These are phyloP conservation scores for Steinernema khuongi DNA, from an alignment of 1,140 invertebrate genomes.

Conservation along the genomic window DNA sequence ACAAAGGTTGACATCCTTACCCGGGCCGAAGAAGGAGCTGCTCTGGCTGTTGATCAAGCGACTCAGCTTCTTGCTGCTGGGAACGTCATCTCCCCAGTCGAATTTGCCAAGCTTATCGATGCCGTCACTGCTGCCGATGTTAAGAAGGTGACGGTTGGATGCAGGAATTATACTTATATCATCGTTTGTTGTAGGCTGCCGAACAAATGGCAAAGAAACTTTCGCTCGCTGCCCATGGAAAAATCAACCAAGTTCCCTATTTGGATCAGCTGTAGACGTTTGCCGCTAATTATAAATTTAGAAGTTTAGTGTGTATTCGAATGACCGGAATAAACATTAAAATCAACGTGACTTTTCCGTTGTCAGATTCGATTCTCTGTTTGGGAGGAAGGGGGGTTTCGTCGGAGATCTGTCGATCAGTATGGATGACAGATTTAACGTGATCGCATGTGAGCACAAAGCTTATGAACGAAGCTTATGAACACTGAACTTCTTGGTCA, in stretches of 20 bases:
- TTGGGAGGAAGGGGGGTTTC: too few relatives aligned
- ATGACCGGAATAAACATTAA: conserved; percentile 14
- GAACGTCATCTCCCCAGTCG: conserved; percentile 34
- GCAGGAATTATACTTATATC: conserved; percentile 5
- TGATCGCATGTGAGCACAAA: too few relatives aligned
- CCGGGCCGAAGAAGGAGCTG: conserved; percentile 27
- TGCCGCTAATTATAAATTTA: conserved; percentile 13
- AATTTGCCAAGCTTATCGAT: conserved; percentile 42
- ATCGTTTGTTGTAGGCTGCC: conserved; percentile 45
- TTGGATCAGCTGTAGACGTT: conserved; percentile 45
- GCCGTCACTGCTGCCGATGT: conserved; percentile 45
- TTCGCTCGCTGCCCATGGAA: conserved; percentile 51
- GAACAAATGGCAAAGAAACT: conserved; percentile 46
- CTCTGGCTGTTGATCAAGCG: conserved; percentile 46
- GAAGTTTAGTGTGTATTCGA: conserved; percentile 1
- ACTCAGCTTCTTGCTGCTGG: conserved; percentile 45
- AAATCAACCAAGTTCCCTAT: conserved; percentile 51
- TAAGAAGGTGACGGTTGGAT: conserved; percentile 47
- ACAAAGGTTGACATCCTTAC: conserved; percentile 46
- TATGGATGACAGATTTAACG: too few relatives aligned
- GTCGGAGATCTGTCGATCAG: too few relatives aligned
- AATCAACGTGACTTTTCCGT: too few relatives aligned
- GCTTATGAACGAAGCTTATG: too few relatives aligned
- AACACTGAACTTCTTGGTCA: too few relatives aligned
- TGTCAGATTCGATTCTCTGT: too few relatives aligned